Evolutionary conservation across 2,113 vertebrate species (phyloP).

Genomic region (Bucco capensis): DNA sequence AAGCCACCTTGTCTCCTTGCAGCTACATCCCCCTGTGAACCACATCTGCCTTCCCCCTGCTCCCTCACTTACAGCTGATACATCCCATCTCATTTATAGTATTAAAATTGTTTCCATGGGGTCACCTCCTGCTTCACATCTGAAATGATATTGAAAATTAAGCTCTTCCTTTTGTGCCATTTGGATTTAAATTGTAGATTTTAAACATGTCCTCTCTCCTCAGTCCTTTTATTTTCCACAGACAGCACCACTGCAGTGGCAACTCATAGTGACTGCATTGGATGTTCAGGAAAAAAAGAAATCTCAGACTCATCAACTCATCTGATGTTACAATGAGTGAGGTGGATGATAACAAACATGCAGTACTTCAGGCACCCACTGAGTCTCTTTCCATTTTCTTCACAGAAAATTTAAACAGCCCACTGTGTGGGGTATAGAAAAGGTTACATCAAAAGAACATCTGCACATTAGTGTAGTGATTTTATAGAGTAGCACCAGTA

Average conservation of each 20-base stretch:
- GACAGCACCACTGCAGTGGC: not conserved
- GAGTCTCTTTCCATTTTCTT: conserved; percentile 16
- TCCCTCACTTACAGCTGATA: not conserved
- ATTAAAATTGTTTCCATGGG: not conserved
- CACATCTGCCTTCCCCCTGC: not conserved
- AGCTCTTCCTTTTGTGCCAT: not conserved
- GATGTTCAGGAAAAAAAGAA: not conserved
- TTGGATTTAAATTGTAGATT: not conserved
- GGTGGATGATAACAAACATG: not conserved
- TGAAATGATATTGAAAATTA: not conserved
- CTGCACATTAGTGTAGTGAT: not conserved
- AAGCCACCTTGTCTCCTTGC: not conserved
- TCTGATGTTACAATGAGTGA: not conserved
- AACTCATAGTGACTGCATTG: not conserved
- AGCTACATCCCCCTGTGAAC: not conserved
- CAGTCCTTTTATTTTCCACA: not conserved
- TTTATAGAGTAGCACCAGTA: not conserved
- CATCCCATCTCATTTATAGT: not conserved
- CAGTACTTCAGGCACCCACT: not conserved
- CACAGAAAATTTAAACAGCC: not conserved
- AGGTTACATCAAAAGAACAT: not conserved
- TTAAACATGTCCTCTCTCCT: not conserved
- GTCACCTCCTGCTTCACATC: not conserved
- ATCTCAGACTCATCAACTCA: not conserved
- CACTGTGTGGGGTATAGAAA: not conserved